Conservation (phyloP, 64 coral and sea anemone species). For the Stylophora pistillata region DNA sequence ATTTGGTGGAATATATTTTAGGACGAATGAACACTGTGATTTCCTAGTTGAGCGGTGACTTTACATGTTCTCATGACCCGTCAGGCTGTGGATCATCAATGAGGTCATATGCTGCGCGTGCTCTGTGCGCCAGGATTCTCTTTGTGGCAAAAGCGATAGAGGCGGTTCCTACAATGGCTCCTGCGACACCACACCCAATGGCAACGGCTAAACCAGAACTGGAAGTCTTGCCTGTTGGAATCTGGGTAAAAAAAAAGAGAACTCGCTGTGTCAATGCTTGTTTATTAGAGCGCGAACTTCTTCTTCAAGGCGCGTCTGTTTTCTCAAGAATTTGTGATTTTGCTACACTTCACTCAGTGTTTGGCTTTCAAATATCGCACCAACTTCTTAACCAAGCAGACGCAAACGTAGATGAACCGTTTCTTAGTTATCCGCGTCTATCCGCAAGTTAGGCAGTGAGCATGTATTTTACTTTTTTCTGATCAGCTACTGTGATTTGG, state of each 20-base stretch:
- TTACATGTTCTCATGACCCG: slow-evolving; percentile 47
- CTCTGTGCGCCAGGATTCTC: slow-evolving; percentile 85
- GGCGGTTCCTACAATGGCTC: slow-evolving; percentile 91
- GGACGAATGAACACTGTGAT: not conserved
- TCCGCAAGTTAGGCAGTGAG: no score
- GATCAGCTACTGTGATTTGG: no score
- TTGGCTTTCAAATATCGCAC: no score
- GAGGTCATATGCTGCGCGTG: slow-evolving; percentile 78
- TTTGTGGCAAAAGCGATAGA: slow-evolving; percentile 97
- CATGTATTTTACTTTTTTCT: no score
- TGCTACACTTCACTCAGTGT: no score
- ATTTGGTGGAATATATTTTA: not conserved
- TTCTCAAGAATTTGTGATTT: no score
- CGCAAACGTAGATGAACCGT: no score
- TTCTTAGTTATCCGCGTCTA: no score
- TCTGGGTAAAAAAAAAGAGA: slow-evolving; percentile 27
- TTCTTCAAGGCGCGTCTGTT: not conserved
- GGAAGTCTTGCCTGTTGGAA: slow-evolving; percentile 64
- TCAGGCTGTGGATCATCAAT: slow-evolving; percentile 80
- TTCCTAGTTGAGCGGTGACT: not conserved
- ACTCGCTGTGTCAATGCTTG: not conserved
- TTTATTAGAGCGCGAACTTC: not conserved
- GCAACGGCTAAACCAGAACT: slow-evolving; percentile 89
- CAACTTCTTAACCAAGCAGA: no score
- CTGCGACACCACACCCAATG: slow-evolving; percentile 93